Conservation (phyloP, 2,797 vertebrate species). For the Macroramphosus scolopax region DNA sequence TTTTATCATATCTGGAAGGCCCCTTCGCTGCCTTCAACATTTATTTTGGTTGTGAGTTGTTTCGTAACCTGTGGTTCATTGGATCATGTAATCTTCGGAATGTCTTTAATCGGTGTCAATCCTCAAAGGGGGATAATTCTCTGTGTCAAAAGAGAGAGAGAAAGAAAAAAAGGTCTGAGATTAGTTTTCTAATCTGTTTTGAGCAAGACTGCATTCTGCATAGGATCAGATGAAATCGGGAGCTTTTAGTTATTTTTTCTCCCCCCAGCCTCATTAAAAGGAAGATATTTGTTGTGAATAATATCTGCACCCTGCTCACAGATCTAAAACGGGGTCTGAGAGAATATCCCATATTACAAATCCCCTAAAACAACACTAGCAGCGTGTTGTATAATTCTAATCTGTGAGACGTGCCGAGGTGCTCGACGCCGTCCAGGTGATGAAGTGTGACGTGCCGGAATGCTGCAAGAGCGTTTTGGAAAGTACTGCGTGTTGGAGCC, state of each 20-base stretch:
- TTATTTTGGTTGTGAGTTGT: constrained; percentile 39
- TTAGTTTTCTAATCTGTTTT: constrained; percentile 68
- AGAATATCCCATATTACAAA: no score
- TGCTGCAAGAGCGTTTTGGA: constrained; percentile 67
- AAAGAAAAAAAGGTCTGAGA: constrained; percentile 60
- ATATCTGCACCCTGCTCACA: constrained; percentile 30
- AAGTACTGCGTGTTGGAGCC: constrained; percentile 62
- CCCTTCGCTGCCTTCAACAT: constrained; percentile 20
- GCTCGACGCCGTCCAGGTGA: no score
- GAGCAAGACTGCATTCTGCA: constrained; percentile 33
- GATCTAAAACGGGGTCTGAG: constrained; percentile 43
- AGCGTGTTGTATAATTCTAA: constrained; percentile 12
- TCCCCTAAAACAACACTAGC: constrained; percentile 31
- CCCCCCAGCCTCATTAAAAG: constrained; percentile 43
- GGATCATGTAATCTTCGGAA: constrained; percentile 55
- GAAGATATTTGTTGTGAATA: constrained; percentile 35
- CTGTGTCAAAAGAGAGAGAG: constrained; percentile 52
- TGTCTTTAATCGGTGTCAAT: constrained; percentile 62
- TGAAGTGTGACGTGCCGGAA: constrained; percentile 65
- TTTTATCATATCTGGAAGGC: constrained; percentile 41
- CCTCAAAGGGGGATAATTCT: constrained; percentile 60
- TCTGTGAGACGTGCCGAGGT: constrained; percentile 35
- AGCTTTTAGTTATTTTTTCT: constrained; percentile 38
- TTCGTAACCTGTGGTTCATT: constrained; percentile 46
- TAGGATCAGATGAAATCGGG: constrained; percentile 47